A percentile compares a stretch with the other conserved stretches of the same genome.
Evolutionary conservation across 2,797 vertebrate genomes (phyloP).

Genomic region (Chaetophractus vellerosus): DNA sequence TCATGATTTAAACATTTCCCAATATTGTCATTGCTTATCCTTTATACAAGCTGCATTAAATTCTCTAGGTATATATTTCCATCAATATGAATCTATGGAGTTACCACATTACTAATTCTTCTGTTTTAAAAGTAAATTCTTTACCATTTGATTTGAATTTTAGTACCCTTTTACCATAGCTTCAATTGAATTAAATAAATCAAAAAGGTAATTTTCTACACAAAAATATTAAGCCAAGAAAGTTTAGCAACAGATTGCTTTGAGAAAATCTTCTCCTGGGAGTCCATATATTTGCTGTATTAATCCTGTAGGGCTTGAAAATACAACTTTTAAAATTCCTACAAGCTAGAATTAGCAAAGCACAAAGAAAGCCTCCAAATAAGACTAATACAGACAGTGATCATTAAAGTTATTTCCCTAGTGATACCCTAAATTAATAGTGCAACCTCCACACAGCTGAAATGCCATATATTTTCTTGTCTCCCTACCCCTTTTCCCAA

Average conservation of each 20-base stretch:
- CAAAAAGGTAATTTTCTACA: not conserved
- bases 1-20: conserved; percentile 39
- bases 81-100: not conserved
- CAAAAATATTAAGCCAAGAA: conserved; percentile 55
- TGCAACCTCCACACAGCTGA: not conserved
- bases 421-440: not conserved
- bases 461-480: not conserved
- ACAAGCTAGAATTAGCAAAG: not conserved
- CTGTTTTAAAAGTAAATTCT: conserved; percentile 17
- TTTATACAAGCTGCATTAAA: conserved; percentile 52
- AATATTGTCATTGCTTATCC: conserved; percentile 24
- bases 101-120: conserved; percentile 32
- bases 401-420: not conserved
- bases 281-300: not conserved
- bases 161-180: not conserved
- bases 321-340: conserved; percentile 6
- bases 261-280: not conserved
- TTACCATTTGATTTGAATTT: conserved; percentile 41
- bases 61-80: conserved; percentile 14
- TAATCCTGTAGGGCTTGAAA: conserved; percentile 37
- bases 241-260: not conserved
- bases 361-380: not conserved
- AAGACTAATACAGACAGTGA: not conserved
- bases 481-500: not conserved
- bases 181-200: not conserved